phyloP scores from a whole-genome alignment of 2,797 vertebrate species.

The Acestrorhynchus altus region DNA sequence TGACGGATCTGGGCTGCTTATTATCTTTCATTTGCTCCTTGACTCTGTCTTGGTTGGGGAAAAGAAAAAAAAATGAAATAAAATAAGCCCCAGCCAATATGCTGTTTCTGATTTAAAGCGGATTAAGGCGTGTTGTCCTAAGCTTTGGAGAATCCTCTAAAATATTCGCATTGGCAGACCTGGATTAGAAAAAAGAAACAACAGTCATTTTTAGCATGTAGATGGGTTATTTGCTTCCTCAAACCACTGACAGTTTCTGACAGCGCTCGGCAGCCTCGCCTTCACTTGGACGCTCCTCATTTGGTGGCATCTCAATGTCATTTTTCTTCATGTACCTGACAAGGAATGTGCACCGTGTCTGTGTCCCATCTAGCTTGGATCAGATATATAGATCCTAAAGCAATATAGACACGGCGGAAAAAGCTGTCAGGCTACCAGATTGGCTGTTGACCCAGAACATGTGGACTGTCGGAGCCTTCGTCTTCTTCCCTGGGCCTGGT shows the following conservation, averaged over 20 bases:
- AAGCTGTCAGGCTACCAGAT: conserved; percentile 48
- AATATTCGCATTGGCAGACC: conserved; percentile 73
- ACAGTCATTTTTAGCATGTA: conserved; percentile 62
- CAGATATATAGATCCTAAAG: conserved; percentile 47
- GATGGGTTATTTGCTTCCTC: conserved; percentile 20
- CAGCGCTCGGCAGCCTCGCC: not conserved
- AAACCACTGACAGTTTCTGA: conserved; percentile 9
- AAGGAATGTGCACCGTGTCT: conserved; percentile 26
- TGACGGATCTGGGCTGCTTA: conserved; percentile 58
- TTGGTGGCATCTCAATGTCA: not conserved
- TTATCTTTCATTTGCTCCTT: conserved; percentile 68
- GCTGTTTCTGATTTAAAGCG: conserved; percentile 79
- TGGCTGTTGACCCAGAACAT: conserved; percentile 47
- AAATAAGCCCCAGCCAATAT: conserved; percentile 71
- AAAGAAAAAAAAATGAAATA: conserved; percentile 46
- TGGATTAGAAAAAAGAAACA: conserved; percentile 73
- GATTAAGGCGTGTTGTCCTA: conserved; percentile 76
- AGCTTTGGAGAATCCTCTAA: conserved; percentile 74
- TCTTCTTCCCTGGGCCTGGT: not conserved
- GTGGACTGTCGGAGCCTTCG: conserved; percentile 1
- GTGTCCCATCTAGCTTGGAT: conserved; percentile 12
- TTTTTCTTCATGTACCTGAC: conserved; percentile 31
- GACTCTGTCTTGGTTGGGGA: conserved; percentile 66
- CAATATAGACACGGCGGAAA: conserved; percentile 42
- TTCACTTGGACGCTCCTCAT: not conserved